phyloP scores from a whole-genome alignment of 2,797 vertebrate species.

The Phataginus tetradactyla region DNA sequence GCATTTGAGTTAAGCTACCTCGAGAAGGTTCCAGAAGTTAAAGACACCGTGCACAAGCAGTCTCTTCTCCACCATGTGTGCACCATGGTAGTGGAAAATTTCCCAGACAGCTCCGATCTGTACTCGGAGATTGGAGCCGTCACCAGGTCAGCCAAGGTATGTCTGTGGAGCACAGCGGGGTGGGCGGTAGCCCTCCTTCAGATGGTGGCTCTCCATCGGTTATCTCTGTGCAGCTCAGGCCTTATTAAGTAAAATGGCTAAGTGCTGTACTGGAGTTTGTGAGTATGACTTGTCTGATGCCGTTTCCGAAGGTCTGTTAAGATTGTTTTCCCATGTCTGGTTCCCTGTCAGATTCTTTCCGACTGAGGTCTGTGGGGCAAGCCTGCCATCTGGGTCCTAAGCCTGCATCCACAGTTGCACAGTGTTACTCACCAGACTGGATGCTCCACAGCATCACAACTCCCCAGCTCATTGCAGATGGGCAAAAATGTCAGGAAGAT shows the following conservation, averaged over 20 bases:
- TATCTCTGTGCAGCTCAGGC: not conserved
- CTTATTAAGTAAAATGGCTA: not conserved
- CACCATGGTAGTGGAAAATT: slow-evolving; percentile 97
- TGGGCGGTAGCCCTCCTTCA: not conserved
- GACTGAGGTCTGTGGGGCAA: slow-evolving; percentile 26
- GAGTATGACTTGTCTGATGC: not conserved
- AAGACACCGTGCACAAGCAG: slow-evolving; percentile 99
- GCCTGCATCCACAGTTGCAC: not conserved
- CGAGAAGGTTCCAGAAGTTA: slow-evolving; percentile 99
- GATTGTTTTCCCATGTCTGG: slow-evolving; percentile 53
- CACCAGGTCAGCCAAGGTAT: slow-evolving; percentile 97
- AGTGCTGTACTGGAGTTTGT: not conserved
- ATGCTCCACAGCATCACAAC: not conserved
- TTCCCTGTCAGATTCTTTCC: slow-evolving; percentile 64
- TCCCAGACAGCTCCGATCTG: slow-evolving; percentile 97
- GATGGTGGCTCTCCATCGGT: not conserved
- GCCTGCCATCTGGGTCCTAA: not conserved
- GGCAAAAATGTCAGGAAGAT: not conserved
- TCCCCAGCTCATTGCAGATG: not conserved
- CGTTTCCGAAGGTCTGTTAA: slow-evolving; percentile 69
- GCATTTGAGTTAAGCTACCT: slow-evolving; percentile 98
- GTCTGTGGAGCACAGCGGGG: not conserved
- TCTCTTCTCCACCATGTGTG: slow-evolving; percentile 97
- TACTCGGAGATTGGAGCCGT: slow-evolving; percentile 98
- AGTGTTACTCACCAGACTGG: not conserved